Evolutionary conservation across 2,113 vertebrate genomes (phyloP), one percentile per base, ranked within the genome.

Genomic region (Lycaon pictus): DNA sequence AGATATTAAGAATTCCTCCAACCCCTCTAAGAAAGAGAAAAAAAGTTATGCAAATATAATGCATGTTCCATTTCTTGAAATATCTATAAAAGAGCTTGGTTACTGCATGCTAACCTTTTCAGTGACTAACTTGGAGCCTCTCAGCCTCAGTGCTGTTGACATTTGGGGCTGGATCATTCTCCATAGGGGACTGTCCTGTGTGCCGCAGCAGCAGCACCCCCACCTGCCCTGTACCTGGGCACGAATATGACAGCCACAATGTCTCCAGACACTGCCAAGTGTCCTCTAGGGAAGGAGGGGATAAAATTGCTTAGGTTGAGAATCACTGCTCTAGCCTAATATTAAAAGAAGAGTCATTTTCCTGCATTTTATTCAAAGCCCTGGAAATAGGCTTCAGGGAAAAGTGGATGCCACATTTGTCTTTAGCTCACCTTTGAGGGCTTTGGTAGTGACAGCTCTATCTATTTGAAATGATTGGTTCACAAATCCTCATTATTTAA

Each of bases 401-500:
- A 83, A n/a, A 96, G 23, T 37, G 43, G 87, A 93, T 82, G 51
- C 95, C 72, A 74, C 25, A 89, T 95, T 93, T 97, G 79, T 71
- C 88, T 93, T 87, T 84, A 76, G 89, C 13, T 97, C 86, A 81
- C 69, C 90, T 23, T 74, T 88, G 80, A 96, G 76, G 84, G 77
- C 63, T 84, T 76, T 90, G 86, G 80, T 76, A 96, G 51, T 85
- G 93, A 92, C 53, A 90, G 53, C 80, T 94, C 69, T 96, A 71
- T 92, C 86, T 96, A 88, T 95, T 85, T 83, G 85, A 96, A 95
- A 93, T 88, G 74, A 96, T 83, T 91, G 51, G 62, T 93, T 95
- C 67, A 96, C 63, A 94, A 94, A 96, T 85, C 29, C 60, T 96
- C 92, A 95, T 91, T 88, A 93, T 88, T 97, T 96, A 87, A 77